Base-by-base conservation (phyloP, 2,113 vertebrate genomes). In the Stomatorhinus ivindoensis region DNA sequence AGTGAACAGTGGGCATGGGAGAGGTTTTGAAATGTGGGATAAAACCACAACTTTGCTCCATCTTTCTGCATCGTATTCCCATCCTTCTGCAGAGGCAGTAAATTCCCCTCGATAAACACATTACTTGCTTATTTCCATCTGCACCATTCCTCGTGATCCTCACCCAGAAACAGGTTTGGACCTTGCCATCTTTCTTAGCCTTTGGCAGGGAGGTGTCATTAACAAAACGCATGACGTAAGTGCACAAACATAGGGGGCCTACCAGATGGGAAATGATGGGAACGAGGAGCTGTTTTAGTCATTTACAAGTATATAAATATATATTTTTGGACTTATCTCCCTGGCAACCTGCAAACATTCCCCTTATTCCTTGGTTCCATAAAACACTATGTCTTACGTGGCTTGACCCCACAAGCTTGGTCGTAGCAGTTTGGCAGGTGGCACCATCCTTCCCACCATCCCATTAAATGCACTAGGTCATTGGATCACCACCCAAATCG, bases 261-360 rank as follows among this genome's bases (percentile, higher is more conserved):
- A 93, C 92, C 93, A 95, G 91, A 92, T 92, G 89, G 90, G 92
- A 94, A 93, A 89, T 4, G 89, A 90, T 91, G 91, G 89, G 87
- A 90, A 94, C 94, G 90, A 94, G 92, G 91, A 92, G 93, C 89
- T 35, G 44, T 90, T 91, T 90, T 93, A 94, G 94, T 95, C 76
- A 94, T 95, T 96, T 96, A 93, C 94, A 95, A 90, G 17, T 93
- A 92, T 87, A 90, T 92, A 87, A 90, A 89, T 91, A 89, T 65
- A 65, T n/a, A 3, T 65, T 92, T 93, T 93, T 92, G 90, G 88
- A 89, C 88, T 90, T 88, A 91, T 95, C 91, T 92, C 95, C 92
- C 47, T 93, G 94, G 92, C 88, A 95, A 95, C 92, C 11, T 89
- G 90, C 92, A 95, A 96, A 96, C 93, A 95, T 91, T 92, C 90